phyloP scores from a whole-genome alignment of 1,140 invertebrate genomes.

The Drosophila takahashii region DNA sequence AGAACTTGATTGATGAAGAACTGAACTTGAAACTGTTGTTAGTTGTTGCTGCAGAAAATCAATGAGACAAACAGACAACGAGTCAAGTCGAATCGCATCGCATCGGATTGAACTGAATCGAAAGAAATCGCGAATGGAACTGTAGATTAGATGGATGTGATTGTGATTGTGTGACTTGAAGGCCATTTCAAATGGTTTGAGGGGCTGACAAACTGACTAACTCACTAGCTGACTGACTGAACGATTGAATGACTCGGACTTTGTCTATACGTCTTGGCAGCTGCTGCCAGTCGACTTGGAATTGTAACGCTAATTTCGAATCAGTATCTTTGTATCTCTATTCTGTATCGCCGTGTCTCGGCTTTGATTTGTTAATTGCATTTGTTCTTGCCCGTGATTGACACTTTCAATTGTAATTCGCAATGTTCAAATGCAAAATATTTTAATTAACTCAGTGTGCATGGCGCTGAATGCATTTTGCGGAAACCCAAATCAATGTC shows the following conservation, averaged over 20 bases:
- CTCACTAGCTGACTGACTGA: slow-evolving; percentile 50
- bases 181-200: slow-evolving; percentile 57
- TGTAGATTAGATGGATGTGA: slow-evolving; percentile 72
- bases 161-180: slow-evolving; percentile 49
- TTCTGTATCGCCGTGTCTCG: slow-evolving; percentile 39
- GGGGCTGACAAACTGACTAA: slow-evolving; percentile 13
- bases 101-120: slow-evolving; percentile 25
- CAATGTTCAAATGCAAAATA: slow-evolving; percentile 51
- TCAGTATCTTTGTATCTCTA: slow-evolving; percentile 41
- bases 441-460: slow-evolving; percentile 71
- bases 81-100: slow-evolving; percentile 28
- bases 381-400: slow-evolving; percentile 65
- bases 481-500: slow-evolving; percentile 76
- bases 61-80: slow-evolving; percentile 66
- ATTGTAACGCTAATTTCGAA: slow-evolving; percentile 77
- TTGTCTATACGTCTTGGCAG: slow-evolving; percentile 52
- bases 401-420: slow-evolving; percentile 68
- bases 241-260: slow-evolving; percentile 52
- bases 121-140: slow-evolving; percentile 56
- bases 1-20: slow-evolving; percentile 75
- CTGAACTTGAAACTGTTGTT: slow-evolving; percentile 75
- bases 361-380: slow-evolving; percentile 77
- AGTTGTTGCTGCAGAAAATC: slow-evolving; percentile 48
- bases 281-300: slow-evolving; percentile 57
- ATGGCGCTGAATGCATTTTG: slow-evolving; percentile 52